These are phyloP conservation scores for Magallana angulata DNA, from an alignment of 1,140 invertebrate genomes.

Conservation along the genomic window DNA sequence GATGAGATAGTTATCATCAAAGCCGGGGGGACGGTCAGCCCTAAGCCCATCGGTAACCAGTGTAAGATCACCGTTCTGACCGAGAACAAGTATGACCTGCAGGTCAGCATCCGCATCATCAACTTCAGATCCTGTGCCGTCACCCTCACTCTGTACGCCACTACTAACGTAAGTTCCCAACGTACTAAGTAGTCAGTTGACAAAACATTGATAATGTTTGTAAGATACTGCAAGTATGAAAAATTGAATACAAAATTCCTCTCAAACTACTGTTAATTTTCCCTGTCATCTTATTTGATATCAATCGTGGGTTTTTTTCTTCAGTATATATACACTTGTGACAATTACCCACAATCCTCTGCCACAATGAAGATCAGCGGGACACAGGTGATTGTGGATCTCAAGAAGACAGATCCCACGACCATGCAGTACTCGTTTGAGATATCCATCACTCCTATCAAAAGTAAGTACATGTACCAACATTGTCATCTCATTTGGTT, in stretches of 20 bases:
- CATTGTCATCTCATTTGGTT: neutral
- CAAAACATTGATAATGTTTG: too few species aligned
- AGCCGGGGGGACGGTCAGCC: neutral
- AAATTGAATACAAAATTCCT: too few species aligned
- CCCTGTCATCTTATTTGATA: too few species aligned
- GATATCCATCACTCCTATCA: neutral
- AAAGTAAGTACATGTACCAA: neutral
- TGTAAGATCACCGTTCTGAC: neutral
- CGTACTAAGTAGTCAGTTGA: too few species aligned
- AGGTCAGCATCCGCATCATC: neutral
- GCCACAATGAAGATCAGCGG: neutral
- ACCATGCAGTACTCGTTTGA: neutral
- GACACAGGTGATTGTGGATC: conserved; percentile 19
- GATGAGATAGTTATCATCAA: conserved; percentile 14
- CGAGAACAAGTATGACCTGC: neutral
- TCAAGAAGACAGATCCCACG: neutral
- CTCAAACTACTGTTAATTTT: too few species aligned
- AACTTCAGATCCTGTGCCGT: neutral
- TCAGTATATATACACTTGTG: neutral
- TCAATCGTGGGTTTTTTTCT: neutral
- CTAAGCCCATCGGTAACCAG: neutral
- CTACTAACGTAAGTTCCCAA: neutral
- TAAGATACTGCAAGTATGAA: too few species aligned
- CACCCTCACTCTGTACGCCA: neutral
- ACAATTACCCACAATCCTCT: neutral